Conservation (phyloP, 37 sponge, comb jelly and placozoan genomes). For the Crambe crambe region DNA sequence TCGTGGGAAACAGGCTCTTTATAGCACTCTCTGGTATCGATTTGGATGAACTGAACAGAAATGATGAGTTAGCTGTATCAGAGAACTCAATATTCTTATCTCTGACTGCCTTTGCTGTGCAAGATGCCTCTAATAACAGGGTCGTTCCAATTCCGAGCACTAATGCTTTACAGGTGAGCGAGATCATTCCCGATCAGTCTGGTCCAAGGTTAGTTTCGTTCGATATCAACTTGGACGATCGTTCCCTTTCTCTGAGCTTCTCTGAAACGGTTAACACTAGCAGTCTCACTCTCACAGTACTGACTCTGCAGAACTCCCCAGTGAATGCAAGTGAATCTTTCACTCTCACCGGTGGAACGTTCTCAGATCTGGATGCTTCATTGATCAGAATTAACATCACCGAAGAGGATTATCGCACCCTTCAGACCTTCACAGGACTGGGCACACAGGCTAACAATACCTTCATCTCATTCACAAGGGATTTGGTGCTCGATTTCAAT, state of each 20-base stretch:
- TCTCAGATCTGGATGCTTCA: conserved; percentile 15
- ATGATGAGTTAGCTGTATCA: conserved; percentile 43
- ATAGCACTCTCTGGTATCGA: conserved; percentile 48
- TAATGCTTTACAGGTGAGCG: conserved; percentile 22
- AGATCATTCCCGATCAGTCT: conserved; percentile 49
- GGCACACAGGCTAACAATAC: conserved; percentile 52
- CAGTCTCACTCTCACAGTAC: conserved; percentile 38
- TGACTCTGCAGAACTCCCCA: conserved; percentile 65
- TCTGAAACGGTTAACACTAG: conserved; percentile 60
- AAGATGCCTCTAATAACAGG: conserved; percentile 56
- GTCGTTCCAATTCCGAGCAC: conserved; percentile 16
- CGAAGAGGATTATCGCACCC: conserved; percentile 40
- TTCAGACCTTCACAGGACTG: conserved; percentile 49
- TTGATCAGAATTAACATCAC: conserved; percentile 55
- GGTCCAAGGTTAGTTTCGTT: conserved; percentile 56
- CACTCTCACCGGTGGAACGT: conserved; percentile 68
- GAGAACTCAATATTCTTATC: conserved; percentile 63
- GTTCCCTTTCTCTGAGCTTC: conserved; percentile 52
- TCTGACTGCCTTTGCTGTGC: conserved; percentile 27
- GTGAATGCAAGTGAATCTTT: conserved; percentile 32
- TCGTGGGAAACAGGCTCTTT: conserved; percentile 20
- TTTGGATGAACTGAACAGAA: conserved; percentile 60
- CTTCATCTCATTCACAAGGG: conserved; percentile 44
- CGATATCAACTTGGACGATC: conserved; percentile 51
- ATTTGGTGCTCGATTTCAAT: conserved; percentile 49